Conservation (phyloP, 2,797 vertebrate species). For the Acipenser oxyrinchus region DNA sequence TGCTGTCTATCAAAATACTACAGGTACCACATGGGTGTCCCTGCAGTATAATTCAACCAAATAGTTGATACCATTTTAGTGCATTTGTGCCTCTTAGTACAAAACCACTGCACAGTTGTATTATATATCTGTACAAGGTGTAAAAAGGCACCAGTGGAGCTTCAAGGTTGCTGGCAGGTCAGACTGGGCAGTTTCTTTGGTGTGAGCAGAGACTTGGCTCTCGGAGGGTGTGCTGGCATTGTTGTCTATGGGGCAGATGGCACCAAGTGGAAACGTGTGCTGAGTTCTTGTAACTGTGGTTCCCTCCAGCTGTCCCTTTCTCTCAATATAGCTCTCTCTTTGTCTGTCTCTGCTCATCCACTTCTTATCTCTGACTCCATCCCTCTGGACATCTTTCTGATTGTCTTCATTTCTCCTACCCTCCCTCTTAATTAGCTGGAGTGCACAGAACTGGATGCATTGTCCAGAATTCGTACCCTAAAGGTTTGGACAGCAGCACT, state of each 20-base stretch:
- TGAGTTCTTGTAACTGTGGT: neutral
- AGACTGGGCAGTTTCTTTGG: neutral
- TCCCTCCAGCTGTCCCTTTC: neutral
- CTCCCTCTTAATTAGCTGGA: no score
- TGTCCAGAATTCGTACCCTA: no score
- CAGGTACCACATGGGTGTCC: no score
- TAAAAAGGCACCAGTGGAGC: neutral
- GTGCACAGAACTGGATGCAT: no score
- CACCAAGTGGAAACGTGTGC: neutral
- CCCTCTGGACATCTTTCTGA: neutral
- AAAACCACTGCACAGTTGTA: no score
- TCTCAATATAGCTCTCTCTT: no score
- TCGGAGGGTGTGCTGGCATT: neutral
- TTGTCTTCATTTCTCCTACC: neutral
- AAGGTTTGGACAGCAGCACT: no score
- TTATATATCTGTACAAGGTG: neutral
- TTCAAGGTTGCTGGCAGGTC: neutral
- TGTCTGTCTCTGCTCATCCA: neutral
- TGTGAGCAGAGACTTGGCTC: neutral
- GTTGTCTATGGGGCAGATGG: neutral
- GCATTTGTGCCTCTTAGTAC: no score
- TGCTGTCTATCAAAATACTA: no score
- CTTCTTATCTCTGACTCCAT: neutral
- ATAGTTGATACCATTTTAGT: no score
- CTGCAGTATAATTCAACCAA: no score